These are phyloP conservation scores for Mesorhabditis sp. DNA, from an alignment of 2,888 invertebrate genomes.

Conservation along the genomic window DNA sequence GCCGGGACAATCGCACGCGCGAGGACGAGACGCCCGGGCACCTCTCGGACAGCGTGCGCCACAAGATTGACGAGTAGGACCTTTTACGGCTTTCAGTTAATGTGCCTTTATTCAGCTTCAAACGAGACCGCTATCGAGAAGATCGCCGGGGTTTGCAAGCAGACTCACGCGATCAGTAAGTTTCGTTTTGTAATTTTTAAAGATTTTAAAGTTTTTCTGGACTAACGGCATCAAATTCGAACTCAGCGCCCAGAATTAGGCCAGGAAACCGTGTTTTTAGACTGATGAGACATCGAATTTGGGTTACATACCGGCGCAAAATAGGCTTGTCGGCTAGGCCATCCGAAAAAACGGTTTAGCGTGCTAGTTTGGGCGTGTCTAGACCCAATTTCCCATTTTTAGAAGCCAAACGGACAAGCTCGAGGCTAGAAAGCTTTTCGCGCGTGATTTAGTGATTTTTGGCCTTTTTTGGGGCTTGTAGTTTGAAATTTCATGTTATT, in stretches of 20 bases:
- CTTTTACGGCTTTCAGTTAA: neutral
- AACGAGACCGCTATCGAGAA: conserved; percentile 12
- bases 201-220: too few species aligned
- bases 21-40: conserved; percentile 39
- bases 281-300: neutral
- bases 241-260: too few species aligned
- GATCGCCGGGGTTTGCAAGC: conserved; percentile 18
- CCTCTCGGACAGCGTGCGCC: conserved; percentile 40
- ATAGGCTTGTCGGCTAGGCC: neutral
- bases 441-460: too few species aligned
- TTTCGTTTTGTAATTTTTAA: neutral
- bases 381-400: too few species aligned
- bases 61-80: conserved; percentile 37
- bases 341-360: too few species aligned
- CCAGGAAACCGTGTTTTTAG: too few species aligned
- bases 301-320: neutral
- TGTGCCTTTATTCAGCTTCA: conserved; percentile 13
- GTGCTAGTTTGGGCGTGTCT: too few species aligned
- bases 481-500: too few species aligned
- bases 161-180: conserved; percentile 12
- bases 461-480: too few species aligned
- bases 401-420: too few species aligned
- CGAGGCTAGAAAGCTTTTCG: too few species aligned
- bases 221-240: too few species aligned
- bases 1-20: conserved; percentile 31